Evolutionary conservation across 1,140 invertebrate species (phyloP).

Genomic region (Pteromalus puparum): DNA sequence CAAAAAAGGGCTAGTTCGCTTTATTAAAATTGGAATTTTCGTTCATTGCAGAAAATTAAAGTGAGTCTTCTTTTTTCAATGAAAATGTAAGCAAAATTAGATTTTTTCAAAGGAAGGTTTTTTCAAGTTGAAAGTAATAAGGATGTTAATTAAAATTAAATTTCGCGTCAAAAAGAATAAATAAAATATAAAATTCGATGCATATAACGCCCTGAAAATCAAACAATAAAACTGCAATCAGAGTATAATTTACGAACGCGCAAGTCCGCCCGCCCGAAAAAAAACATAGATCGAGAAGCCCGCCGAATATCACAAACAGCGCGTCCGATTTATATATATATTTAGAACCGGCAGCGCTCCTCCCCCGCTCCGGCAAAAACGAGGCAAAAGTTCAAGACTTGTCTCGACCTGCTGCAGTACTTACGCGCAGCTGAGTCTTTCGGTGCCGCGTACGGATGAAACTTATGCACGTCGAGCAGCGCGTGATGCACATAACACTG

Average conservation of each 20-base stretch:
- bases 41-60: background rate
- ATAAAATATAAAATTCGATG: background rate
- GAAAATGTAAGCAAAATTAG: too few species aligned
- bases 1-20: background rate
- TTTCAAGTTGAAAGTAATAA: background rate
- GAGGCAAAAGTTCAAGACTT: conserved; percentile 37
- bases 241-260: background rate
- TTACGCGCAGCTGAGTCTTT: background rate
- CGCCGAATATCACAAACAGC: background rate
- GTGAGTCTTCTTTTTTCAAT: background rate
- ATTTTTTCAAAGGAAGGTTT: background rate
- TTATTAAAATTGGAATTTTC: conserved; percentile 39
- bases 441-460: background rate
- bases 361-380: conserved; percentile 17
- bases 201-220: background rate
- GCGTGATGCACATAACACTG: background rate
- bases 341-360: conserved; percentile 21
- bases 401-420: conserved; percentile 30
- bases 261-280: background rate
- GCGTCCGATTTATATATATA: conserved; percentile 15
- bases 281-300: background rate
- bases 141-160: background rate
- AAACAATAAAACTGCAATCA: background rate
- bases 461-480: conserved; percentile 1
- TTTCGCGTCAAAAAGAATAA: background rate